Conservation (phyloP, 2,888 invertebrate species). For the Zaprionus bogoriensis region DNA sequence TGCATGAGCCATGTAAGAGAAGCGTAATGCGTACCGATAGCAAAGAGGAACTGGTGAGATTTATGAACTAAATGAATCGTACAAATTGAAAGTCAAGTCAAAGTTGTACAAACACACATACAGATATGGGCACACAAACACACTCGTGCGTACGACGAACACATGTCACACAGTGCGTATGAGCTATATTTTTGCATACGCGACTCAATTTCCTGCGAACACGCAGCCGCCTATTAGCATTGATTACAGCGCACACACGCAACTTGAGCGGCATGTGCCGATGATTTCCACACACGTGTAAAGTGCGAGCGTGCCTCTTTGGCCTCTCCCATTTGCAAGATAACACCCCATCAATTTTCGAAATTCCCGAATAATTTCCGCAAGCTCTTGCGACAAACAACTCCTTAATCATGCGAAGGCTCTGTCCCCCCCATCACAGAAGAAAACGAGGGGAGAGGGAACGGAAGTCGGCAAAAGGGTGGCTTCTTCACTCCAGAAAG, state of each 20-base stretch:
- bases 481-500: background rate
- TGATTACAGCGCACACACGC: constrained; percentile 52
- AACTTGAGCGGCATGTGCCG: constrained; percentile 6
- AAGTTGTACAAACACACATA: constrained; percentile 34
- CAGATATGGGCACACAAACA: constrained; percentile 16
- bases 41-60: constrained; percentile 29
- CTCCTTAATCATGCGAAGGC: constrained; percentile 53
- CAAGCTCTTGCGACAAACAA: constrained; percentile 40
- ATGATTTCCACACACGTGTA: constrained; percentile 33
- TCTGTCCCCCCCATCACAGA: constrained; percentile 18
- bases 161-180: constrained; percentile 53
- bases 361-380: constrained; percentile 42
- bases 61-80: constrained; percentile 38
- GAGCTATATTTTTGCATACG: constrained; percentile 51
- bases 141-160: background rate
- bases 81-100: constrained; percentile 52
- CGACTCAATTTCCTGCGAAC: constrained; percentile 56
- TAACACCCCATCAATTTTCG: constrained; percentile 24
- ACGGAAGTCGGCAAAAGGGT: background rate
- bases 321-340: background rate
- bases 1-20: constrained; percentile 37
- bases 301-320: background rate
- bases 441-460: constrained; percentile 1
- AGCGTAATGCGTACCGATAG: constrained; percentile 31
- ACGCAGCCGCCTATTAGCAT: constrained; percentile 58